These are phyloP conservation scores for Nasonovia ribisnigri DNA, from an alignment of 2,888 invertebrate genomes.

Conservation along the genomic window DNA sequence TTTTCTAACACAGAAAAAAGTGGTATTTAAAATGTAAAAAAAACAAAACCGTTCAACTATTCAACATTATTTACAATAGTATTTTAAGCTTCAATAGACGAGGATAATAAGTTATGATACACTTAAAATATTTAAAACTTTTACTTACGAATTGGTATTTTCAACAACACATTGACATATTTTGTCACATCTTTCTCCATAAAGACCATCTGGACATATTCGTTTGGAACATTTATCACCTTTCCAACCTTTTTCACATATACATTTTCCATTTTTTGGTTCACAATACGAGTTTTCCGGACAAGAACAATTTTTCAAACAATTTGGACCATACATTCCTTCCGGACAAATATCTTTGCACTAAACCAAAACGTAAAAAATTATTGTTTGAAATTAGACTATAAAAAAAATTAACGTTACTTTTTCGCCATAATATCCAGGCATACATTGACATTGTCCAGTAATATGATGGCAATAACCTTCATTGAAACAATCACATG, in stretches of 20 bases:
- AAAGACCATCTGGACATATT: constrained; percentile 77
- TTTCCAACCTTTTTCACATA: constrained; percentile 82
- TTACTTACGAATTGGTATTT: constrained; percentile 77
- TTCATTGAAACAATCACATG: constrained; percentile 84
- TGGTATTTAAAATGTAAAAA: not conserved
- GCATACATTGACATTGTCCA: constrained; percentile 82
- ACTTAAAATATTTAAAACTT: not conserved
- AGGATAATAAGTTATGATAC: not conserved
- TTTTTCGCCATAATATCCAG: constrained; percentile 85
- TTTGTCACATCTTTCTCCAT: constrained; percentile 78
- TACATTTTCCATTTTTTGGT: constrained; percentile 79
- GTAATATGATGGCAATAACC: constrained; percentile 84
- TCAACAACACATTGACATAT: constrained; percentile 81
- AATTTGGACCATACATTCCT: constrained; percentile 81
- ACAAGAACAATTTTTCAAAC: constrained; percentile 80
- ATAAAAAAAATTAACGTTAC: not conserved
- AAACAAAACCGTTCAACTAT: not conserved
- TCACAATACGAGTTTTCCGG: constrained; percentile 81
- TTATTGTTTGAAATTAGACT: not conserved
- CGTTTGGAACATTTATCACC: constrained; percentile 78
- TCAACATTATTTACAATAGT: not conserved
- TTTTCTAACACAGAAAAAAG: not conserved
- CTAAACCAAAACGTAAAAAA: constrained; percentile 70
- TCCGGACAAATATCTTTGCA: constrained; percentile 82
- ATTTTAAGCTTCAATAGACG: not conserved